Evolutionary conservation across 30 jellyfish, hydroid and myxozoan genomes (phyloP).

Genomic region (Hydractinia echinata): DNA sequence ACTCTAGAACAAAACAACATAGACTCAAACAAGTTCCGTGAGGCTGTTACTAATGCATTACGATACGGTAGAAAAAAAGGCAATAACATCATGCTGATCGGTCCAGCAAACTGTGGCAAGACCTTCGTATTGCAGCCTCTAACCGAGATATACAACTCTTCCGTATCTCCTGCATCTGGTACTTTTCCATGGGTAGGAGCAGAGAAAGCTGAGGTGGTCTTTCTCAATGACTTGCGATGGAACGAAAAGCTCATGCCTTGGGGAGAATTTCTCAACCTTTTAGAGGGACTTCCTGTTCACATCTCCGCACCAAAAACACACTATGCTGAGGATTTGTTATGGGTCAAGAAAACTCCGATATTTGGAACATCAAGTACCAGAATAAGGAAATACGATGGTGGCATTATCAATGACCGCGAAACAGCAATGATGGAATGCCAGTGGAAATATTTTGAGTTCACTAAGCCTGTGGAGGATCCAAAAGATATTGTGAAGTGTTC

Average conservation of each 20-base stretch:
- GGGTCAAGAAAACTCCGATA: conserved; percentile 4
- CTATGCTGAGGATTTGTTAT: not conserved
- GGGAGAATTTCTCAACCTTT: not conserved
- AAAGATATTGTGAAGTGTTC: not conserved
- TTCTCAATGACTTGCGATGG: conserved; percentile 12
- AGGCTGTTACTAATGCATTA: no score
- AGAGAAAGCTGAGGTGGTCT: conserved; percentile 2
- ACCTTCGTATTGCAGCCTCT: conserved; percentile 15
- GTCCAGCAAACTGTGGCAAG: conserved; percentile 28
- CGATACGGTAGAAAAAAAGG: no score
- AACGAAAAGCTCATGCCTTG: not conserved
- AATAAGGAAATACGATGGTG: not conserved
- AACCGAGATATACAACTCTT: not conserved
- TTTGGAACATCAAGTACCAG: conserved; percentile 3
- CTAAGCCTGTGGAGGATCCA: conserved; percentile 15
- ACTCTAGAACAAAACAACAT: not conserved
- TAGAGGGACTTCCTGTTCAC: not conserved
- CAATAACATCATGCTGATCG: conserved; percentile 11
- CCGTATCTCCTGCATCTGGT: not conserved
- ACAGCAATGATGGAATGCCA: conserved; percentile 6
- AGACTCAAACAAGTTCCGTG: not conserved
- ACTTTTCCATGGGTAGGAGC: conserved; percentile 19
- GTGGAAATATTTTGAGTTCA: conserved; percentile 12
- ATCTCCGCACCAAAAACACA: conserved; percentile 1
- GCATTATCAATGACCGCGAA: conserved; percentile 3